These are phyloP conservation scores for Elgaria multicarinata DNA, from an alignment of 2,113 vertebrate genomes.

Conservation along the genomic window DNA sequence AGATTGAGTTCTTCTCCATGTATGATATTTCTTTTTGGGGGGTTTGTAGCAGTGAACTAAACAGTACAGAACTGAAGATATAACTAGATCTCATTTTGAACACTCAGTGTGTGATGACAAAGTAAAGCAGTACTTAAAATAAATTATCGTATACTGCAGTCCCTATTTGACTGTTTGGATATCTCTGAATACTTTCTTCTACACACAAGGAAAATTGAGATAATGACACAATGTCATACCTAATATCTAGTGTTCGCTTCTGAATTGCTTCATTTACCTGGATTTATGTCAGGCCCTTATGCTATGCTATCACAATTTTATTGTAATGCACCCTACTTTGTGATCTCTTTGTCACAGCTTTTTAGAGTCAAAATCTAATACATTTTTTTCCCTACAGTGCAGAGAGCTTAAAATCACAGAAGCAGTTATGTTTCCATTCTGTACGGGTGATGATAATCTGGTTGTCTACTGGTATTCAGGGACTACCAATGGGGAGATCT, in stretches of 20 bases:
- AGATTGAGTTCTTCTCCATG: not conserved
- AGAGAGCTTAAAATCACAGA: constrained; percentile 59
- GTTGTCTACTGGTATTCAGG: constrained; percentile 55
- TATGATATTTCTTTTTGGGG: not conserved
- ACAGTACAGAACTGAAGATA: not conserved
- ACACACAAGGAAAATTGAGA: constrained; percentile 16
- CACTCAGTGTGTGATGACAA: not conserved
- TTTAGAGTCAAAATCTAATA: constrained; percentile 47
- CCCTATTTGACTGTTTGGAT: constrained; percentile 31
- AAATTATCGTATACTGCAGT: not conserved
- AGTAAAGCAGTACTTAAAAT: constrained; percentile 19
- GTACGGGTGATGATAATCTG: constrained; percentile 54
- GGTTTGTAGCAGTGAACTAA: not conserved
- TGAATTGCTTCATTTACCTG: constrained; percentile 39
- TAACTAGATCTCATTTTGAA: not conserved
- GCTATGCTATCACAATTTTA: not conserved
- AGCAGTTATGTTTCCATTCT: constrained; percentile 55
- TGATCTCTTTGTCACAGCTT: not conserved
- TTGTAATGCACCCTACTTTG: constrained; percentile 1
- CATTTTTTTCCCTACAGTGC: constrained; percentile 39
- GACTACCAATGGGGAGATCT: constrained; percentile 48
- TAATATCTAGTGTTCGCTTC: constrained; percentile 20
- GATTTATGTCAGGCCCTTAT: constrained; percentile 50
- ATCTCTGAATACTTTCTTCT: not conserved
- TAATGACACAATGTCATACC: constrained; percentile 17